Evolutionary conservation across 2,888 invertebrate species (phyloP), one percentile per base, ranked within the genome.

Genomic region (Drosophila monieri): DNA sequence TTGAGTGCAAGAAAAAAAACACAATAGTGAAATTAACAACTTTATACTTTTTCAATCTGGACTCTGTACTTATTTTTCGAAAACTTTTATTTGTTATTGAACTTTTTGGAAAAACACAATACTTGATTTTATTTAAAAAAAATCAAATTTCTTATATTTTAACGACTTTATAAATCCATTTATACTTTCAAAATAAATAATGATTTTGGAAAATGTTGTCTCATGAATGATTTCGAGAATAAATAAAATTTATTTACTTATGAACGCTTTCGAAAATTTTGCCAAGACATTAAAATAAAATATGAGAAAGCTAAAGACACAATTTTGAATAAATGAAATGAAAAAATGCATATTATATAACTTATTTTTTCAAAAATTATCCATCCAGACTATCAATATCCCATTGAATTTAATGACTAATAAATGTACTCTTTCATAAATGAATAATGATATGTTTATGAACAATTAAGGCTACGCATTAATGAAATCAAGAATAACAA

Each of bases 131-230:
- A 21, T 21, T 21, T 3, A 21, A 21, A 18, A 18, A 21, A 21
- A 21, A 2, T 21, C 21, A 21, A 21, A 21, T 21, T 23, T 23
- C 21, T 21, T 21, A 23, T 23, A 23, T n/a, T 46, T 14, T 25
- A 21, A 8, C 30, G 44, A 44, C 32, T 54, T 44, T 25, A 8
- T 10, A 25, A 35, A 52, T 37, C 51, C 21, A 37, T 37, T 51
- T 8, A 5, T 25, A 27, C 9, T 12, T 53, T 9, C 15, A 15
- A 25, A 41, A 43, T 15, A 4, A 43, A 43, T 41, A 4, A 21
- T 15, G 9, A 27, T 9, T 9, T 9, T 27, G 25, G 25, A 1
- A 25, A 25, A 25, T 25, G 6, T 25, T 25, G 27, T 2, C 27
- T 27, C 27, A 27, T 27, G 14, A 35, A 35, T 35, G 35, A 35